These are phyloP conservation scores for Donacobius atricapilla DNA, from an alignment of 2,113 vertebrate species.

Conservation along the genomic window DNA sequence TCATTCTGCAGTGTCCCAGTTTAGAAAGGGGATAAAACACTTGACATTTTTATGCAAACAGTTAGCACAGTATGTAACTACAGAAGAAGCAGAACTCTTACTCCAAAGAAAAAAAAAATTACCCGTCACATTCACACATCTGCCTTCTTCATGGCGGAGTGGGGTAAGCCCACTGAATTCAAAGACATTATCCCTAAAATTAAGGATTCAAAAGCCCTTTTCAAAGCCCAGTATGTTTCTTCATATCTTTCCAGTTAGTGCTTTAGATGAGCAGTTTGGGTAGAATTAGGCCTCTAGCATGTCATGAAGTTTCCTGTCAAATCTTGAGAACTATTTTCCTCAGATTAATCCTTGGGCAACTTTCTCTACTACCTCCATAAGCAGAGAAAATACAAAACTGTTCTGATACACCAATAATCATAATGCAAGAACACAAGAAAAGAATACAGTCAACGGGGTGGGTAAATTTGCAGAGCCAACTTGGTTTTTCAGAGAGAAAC, in stretches of 20 bases:
- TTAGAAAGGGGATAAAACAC: not conserved
- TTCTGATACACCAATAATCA: not conserved
- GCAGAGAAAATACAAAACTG: not conserved
- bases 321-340: not conserved
- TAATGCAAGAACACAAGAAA: not conserved
- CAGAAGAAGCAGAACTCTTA: not conserved
- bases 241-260: not conserved
- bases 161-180: not conserved
- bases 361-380: not conserved
- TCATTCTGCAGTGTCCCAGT: not conserved
- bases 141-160: not conserved
- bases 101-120: not conserved
- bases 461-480: not conserved
- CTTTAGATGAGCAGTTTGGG: not conserved
- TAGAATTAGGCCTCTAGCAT: not conserved
- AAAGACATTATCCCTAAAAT: not conserved
- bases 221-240: not conserved
- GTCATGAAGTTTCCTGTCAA: not conserved
- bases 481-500: not conserved
- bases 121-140: not conserved
- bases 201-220: not conserved
- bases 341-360: not conserved
- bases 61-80: not conserved
- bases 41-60: not conserved
- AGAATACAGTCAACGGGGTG: not conserved